Percentiles rank a stretch among this genome's conserved stretches.
Conservation (phyloP, 2,888 invertebrate species). For the Onchidella celtica region DNA sequence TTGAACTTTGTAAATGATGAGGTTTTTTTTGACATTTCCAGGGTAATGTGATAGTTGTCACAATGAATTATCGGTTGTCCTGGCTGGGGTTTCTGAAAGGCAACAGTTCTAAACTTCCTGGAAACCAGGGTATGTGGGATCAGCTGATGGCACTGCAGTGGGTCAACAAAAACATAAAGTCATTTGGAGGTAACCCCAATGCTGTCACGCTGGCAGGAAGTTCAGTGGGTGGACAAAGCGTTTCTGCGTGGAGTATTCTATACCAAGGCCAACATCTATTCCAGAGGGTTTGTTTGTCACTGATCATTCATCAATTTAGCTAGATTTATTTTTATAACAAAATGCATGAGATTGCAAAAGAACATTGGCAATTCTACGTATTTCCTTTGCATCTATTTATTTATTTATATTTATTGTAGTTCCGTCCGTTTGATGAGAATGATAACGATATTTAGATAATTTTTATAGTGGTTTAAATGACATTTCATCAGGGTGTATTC, state of each 20-base stretch:
- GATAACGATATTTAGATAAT: no score
- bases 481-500: no score
- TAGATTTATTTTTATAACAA: no score
- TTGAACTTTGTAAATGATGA: no score
- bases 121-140: constrained; percentile 40
- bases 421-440: no score
- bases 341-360: no score
- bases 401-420: no score
- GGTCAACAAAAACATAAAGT: constrained; percentile 37
- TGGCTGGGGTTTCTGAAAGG: constrained; percentile 45
- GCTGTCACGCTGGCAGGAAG: constrained; percentile 39
- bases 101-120: constrained; percentile 24
- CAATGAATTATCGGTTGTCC: constrained; percentile 36
- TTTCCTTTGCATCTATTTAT: no score
- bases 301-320: no score
- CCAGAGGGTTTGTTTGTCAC: constrained; percentile 24
- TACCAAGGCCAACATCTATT: constrained; percentile 23
- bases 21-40: no score
- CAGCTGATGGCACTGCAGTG: constrained; percentile 42
- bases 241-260: constrained; percentile 34
- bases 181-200: constrained; percentile 41
- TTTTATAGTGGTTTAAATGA: no score
- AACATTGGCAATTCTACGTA: no score
- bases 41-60: constrained; percentile 38
- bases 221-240: constrained; percentile 42